Conservation (phyloP, 2,113 vertebrate genomes). For the Poeciliopsis turrubarensis region DNA sequence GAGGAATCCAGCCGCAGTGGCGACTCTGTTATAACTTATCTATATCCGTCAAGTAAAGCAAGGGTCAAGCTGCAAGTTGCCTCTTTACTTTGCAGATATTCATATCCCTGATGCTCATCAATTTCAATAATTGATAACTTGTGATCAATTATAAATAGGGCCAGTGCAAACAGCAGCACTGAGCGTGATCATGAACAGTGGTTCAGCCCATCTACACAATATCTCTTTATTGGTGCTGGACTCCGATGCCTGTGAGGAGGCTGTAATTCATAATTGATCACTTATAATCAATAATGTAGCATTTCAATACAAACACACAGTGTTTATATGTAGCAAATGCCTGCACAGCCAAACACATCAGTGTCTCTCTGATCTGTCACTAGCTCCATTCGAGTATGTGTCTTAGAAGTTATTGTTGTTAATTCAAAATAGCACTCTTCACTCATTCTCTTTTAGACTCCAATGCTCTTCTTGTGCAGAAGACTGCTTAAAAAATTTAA, state of each 20-base stretch:
- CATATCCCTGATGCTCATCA: slow-evolving; percentile 41
- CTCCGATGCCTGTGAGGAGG: slow-evolving; percentile 57
- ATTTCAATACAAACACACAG: slow-evolving; percentile 73
- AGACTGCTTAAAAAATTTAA: slow-evolving; percentile 74
- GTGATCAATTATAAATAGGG: slow-evolving; percentile 60
- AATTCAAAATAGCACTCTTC: slow-evolving; percentile 67
- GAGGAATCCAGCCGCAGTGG: background rate
- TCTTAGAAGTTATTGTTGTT: slow-evolving; percentile 66
- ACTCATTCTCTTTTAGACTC: slow-evolving; percentile 52
- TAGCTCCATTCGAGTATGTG: slow-evolving; percentile 11
- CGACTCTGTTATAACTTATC: background rate
- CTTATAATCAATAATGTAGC: slow-evolving; percentile 74
- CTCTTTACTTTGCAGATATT: slow-evolving; percentile 16
- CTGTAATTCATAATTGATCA: slow-evolving; percentile 71
- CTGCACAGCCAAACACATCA: slow-evolving; percentile 51
- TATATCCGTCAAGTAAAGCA: background rate
- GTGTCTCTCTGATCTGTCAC: slow-evolving; percentile 49
- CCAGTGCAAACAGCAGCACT: slow-evolving; percentile 38
- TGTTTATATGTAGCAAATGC: slow-evolving; percentile 67
- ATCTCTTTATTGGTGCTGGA: slow-evolving; percentile 56
- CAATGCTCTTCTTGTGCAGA: slow-evolving; percentile 64
- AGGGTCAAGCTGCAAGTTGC: background rate
- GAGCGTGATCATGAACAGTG: slow-evolving; percentile 40
- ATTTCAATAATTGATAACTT: slow-evolving; percentile 56
- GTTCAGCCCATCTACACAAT: slow-evolving; percentile 46